Percentiles rank a stretch among this genome's conserved stretches.
Conservation (phyloP, 2,888 invertebrate species). For the Sialis fuliginosa region DNA sequence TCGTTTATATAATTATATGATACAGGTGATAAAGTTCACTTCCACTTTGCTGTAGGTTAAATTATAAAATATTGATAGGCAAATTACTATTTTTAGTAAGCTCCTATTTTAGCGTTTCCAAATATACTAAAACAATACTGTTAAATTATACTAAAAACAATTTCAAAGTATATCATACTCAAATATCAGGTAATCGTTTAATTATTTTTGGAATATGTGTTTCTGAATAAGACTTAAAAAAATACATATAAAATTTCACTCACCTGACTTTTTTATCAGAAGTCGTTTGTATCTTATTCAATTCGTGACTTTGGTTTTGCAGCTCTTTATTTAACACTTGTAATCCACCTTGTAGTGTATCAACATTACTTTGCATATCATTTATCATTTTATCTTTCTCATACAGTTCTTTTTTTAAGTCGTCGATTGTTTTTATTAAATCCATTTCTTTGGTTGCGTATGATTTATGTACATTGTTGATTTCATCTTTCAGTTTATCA, state of each 20-base stretch:
- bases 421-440: constrained; percentile 23
- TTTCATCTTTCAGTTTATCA: constrained; percentile 26
- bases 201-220: no score
- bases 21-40: no score
- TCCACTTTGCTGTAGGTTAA: no score
- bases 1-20: no score
- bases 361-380: constrained; percentile 25
- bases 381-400: constrained; percentile 23
- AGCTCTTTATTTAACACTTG: constrained; percentile 26
- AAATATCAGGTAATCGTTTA: no score
- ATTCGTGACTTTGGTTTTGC: constrained; percentile 20
- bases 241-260: constrained; percentile 10
- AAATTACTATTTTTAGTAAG: no score
- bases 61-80: no score
- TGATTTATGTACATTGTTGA: constrained; percentile 23
- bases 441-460: constrained; percentile 23
- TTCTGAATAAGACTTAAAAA: no score
- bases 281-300: constrained; percentile 20
- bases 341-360: constrained; percentile 25
- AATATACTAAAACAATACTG: no score
- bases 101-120: no score
- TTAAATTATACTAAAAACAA: no score
- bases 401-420: constrained; percentile 22
- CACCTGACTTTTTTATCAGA: constrained; percentile 29
- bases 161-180: no score